phyloP scores from a whole-genome alignment of 2,113 vertebrate genomes.

The Phrynosoma blainvillii region DNA sequence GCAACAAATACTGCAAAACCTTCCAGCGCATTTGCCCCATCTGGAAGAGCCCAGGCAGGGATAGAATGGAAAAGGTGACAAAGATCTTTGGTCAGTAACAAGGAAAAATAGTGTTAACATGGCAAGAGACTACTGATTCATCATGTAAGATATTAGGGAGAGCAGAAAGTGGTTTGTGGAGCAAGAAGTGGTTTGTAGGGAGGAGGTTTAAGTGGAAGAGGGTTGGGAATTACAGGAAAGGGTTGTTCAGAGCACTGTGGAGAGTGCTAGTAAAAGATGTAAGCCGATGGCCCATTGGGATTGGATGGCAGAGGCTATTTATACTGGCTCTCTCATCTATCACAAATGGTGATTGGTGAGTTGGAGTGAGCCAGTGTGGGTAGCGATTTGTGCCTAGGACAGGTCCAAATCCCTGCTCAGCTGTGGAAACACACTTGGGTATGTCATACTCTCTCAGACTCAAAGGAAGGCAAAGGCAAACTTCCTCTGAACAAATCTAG shows the following conservation, averaged over 20 bases:
- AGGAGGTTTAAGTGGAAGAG: not conserved
- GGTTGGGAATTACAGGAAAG: too few relatives aligned
- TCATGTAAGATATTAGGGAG: not conserved
- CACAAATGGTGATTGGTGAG: not conserved
- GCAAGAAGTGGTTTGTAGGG: not conserved
- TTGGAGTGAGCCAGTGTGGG: too few relatives aligned
- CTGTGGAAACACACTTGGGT: too few relatives aligned
- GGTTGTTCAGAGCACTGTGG: not conserved
- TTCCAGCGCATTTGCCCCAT: too few relatives aligned
- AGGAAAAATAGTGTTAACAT: not conserved
- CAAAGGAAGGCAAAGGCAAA: too few relatives aligned
- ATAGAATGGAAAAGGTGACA: not conserved
- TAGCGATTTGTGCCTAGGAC: too few relatives aligned
- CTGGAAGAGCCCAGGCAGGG: too few relatives aligned
- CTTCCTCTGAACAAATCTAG: too few relatives aligned
- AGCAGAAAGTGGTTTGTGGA: not conserved
- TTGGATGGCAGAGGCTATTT: not conserved
- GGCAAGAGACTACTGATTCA: not conserved
- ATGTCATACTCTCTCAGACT: too few relatives aligned
- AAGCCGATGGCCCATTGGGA: not conserved
- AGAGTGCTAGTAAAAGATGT: not conserved
- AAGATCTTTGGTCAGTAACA: not conserved
- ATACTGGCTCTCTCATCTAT: not conserved
- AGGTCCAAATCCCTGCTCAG: too few relatives aligned
- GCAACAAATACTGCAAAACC: too few relatives aligned